Evolutionary conservation across 37 sponge, comb jelly and placozoan genomes (phyloP), one percentile per base, ranked within the genome.

Genomic region (Trichoplax adhaerens): DNA sequence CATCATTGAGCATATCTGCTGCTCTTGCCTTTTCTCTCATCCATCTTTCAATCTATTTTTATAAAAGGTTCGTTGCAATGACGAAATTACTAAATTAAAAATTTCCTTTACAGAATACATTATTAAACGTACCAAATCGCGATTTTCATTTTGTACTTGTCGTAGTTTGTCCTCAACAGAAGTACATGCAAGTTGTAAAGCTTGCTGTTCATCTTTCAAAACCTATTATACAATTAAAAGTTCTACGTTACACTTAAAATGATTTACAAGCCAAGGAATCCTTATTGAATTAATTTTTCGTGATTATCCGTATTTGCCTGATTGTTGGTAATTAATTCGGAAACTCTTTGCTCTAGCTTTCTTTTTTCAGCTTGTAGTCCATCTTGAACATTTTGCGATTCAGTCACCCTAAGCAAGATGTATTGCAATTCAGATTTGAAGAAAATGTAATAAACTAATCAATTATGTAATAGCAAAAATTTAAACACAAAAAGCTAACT

Each of bases 161-260:
- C 58, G 78, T 2, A 82, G 67, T 64, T 85, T 89, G 58, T 68
- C 64, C 58, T 89, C 81, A 48, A 72, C 71, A 0, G 80, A 53
- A 66, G 79, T 82, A 68, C 51, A 89, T 53, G 70, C 71, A 7
- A 77, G 46, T 72, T 85, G 83, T 53, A 85, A 48, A 1, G 83
- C 81, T 4, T 70, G 74, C 65, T 89, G 74, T 67, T 89, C 90
- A 52, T 89, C 90, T 58, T 71, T 70, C 69, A 83, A 29, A 4
- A 53, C 60, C 79, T 82, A 61, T 29, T 2, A 70, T 1, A 77
- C 48, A 56, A 77, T 2, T 54, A 5, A 72, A 49, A 50, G 8
- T 51, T 29, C 63, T 54, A 48, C 3, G 52, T 49, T 3, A 6
- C 49, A 74, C 75, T 46, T 74, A 52, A 62, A 65, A 71, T n/a